Conservation (phyloP, 2,113 vertebrate genomes). For the Petroica traversi region DNA sequence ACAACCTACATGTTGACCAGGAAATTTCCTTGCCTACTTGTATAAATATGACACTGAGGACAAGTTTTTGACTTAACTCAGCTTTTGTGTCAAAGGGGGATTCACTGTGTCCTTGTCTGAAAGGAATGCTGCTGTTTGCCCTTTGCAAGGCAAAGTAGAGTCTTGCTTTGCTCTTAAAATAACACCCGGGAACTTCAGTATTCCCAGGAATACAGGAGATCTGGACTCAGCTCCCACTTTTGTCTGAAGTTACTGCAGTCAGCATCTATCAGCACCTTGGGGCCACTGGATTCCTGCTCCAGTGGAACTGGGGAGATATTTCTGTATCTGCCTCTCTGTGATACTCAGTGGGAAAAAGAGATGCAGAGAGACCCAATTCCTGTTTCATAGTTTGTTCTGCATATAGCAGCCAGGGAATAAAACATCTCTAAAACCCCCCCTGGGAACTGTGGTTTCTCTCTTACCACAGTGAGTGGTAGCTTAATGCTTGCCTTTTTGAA, state of each 20-base stretch:
- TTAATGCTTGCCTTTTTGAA: neutral
- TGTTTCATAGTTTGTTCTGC: neutral
- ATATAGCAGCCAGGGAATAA: neutral
- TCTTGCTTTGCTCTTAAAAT: neutral
- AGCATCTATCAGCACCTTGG: neutral
- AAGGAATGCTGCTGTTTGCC: fast-evolving
- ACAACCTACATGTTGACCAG: neutral
- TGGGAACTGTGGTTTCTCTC: neutral
- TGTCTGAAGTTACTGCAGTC: neutral
- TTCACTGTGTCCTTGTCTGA: neutral
- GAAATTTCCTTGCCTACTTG: neutral
- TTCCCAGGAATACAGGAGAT: neutral
- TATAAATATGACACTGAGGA: neutral
- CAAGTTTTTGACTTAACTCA: neutral
- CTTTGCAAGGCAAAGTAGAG: neutral
- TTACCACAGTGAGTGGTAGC: neutral
- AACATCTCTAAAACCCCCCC: neutral
- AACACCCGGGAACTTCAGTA: neutral
- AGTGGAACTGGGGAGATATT: neutral
- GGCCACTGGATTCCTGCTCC: neutral
- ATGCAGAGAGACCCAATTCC: neutral
- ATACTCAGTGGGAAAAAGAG: neutral
- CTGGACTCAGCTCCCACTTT: neutral
- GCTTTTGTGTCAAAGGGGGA: neutral
- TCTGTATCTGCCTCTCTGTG: neutral